Evolutionary conservation across 2,797 vertebrate species (phyloP).

Genomic region (Sebastes diploproa): DNA sequence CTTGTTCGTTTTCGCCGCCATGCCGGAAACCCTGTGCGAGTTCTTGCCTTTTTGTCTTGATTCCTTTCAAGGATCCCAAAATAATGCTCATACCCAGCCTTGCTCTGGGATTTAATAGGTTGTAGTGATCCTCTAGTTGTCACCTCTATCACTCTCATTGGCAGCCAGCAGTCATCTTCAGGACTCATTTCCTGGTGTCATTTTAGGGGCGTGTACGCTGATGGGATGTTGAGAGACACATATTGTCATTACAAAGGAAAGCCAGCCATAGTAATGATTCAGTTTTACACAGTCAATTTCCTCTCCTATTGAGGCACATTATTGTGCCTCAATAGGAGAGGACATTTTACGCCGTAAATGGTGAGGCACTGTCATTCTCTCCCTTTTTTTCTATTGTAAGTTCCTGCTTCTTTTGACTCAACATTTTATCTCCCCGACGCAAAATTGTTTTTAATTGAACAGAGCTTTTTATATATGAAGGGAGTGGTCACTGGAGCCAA

Average conservation of each 20-base stretch:
- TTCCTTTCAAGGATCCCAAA: slow-evolving; percentile 27
- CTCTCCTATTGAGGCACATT: slow-evolving; percentile 75
- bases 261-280: slow-evolving; percentile 78
- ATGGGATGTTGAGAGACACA: slow-evolving; percentile 79
- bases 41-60: slow-evolving; percentile 30
- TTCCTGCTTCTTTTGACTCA: slow-evolving; percentile 12
- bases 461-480: slow-evolving; percentile 21
- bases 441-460: slow-evolving; percentile 52
- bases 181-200: slow-evolving; percentile 79
- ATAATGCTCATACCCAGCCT: slow-evolving; percentile 19
- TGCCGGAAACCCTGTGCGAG: slow-evolving; percentile 21
- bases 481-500: slow-evolving; percentile 44
- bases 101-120: slow-evolving; percentile 46
- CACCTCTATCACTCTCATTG: slow-evolving; percentile 66
- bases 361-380: slow-evolving; percentile 42
- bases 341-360: slow-evolving; percentile 55
- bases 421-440: slow-evolving; percentile 33
- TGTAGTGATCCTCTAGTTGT: slow-evolving; percentile 55
- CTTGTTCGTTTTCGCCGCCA: slow-evolving; percentile 7
- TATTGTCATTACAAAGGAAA: slow-evolving; percentile 82
- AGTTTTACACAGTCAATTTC: slow-evolving; percentile 84
- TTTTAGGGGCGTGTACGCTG: slow-evolving; percentile 70
- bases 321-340: slow-evolving; percentile 63
- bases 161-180: slow-evolving; percentile 76
- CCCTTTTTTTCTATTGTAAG: slow-evolving; percentile 16